Conservation (phyloP, 1,140 invertebrate species). For the Amphibalanus amphitrite region DNA sequence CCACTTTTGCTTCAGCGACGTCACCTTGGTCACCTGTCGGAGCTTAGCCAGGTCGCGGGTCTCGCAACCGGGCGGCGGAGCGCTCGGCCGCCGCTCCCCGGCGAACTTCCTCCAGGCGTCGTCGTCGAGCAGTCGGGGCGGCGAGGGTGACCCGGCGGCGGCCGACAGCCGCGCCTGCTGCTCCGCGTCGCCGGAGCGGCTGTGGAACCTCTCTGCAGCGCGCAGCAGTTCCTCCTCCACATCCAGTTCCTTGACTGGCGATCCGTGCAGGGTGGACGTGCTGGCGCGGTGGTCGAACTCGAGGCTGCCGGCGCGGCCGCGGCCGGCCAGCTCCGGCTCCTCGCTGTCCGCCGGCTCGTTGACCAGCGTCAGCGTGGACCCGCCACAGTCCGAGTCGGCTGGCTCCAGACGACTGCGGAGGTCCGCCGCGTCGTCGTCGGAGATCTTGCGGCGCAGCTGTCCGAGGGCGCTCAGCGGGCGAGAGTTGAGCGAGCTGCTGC, state of each 20-base stretch:
- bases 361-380: background rate
- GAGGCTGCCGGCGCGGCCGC: background rate
- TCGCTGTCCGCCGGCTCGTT: background rate
- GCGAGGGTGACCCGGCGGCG: background rate
- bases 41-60: background rate
- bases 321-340: background rate
- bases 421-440: background rate
- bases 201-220: background rate
- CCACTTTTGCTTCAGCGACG: background rate
- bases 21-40: background rate
- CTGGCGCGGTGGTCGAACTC: background rate
- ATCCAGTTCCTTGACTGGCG: background rate
- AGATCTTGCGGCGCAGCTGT: background rate
- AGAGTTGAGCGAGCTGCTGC: background rate
- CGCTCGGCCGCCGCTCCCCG: too few species aligned
- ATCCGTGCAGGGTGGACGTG: background rate
- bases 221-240: background rate
- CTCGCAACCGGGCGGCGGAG: background rate
- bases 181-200: background rate
- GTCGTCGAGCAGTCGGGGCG: background rate
- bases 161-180: background rate
- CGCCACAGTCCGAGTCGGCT: background rate
- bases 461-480: background rate
- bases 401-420: background rate
- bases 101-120: background rate